Evolutionary conservation across 2,797 vertebrate species (phyloP), one percentile per base, ranked within the genome.

Genomic region (Galaxias olidus): DNA sequence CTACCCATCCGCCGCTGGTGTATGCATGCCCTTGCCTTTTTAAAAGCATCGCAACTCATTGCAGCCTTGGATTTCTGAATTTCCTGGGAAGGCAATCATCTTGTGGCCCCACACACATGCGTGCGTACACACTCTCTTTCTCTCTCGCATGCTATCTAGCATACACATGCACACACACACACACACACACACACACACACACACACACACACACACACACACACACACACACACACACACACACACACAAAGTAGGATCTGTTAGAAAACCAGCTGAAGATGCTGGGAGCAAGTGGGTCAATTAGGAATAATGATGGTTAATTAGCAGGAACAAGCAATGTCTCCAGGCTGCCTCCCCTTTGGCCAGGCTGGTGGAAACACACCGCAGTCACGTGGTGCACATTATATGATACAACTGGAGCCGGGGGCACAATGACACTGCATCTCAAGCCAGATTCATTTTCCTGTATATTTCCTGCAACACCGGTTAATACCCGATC

Each of bases 121-220:
- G 3, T 14, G 15, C 46, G 45, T 15, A 18, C 41, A 14, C 10
- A 45, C 10, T 15, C 44, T 48, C 52, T 66, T 47, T 51, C 44
- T 13, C 30, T 30, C 30, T 30, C 30, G 30, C 30, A 48, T n/a
- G n/a, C n/a, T n/a, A n/a, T n/a, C n/a, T n/a, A n/a, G n/a, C n/a
- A n/a, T n/a, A 17, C 10, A 53, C 10, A 63, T 60, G 65, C 30
- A 41, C 53, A 68, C 14, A 48, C 53, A 14, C 13, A 55, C 44
- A 13, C 30, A 7, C 41, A 15, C 51, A 15, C 50, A 19, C 60
- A 52, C 48, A 62, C 48, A 43, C 60, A 51, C 61, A 44, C 30
- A 63, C 19, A 19, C 50, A 63, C 54, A 11, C 54, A 56, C 54
- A 56, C 20, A 56, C 20, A 53, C 51, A 53, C 51, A 53, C 51